phyloP scores from a whole-genome alignment of 2,888 invertebrate genomes.

The Erebia aethiops region DNA sequence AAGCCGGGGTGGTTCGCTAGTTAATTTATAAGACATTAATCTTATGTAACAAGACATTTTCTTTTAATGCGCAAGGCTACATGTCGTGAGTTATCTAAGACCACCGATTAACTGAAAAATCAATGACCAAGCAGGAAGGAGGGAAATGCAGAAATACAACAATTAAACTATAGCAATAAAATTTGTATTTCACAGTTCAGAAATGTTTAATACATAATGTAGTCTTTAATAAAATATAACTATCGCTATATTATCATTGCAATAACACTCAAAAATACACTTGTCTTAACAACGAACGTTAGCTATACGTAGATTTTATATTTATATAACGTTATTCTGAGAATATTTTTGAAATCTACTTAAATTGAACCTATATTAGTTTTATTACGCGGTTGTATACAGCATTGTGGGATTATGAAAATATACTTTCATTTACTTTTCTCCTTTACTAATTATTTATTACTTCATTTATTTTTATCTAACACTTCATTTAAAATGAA shows the following conservation, averaged over 20 bases:
- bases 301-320: conserved; percentile 29
- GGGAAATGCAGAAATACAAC: conserved; percentile 52
- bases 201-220: conserved; percentile 75
- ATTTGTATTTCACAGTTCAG: conserved; percentile 78
- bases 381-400: conserved; percentile 27
- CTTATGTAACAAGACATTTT: no score
- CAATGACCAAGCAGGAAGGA: no score
- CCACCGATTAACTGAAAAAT: no score
- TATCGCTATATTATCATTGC: conserved; percentile 68
- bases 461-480: conserved; percentile 23
- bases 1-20: no score
- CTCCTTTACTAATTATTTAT: neutral
- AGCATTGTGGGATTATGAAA: conserved; percentile 27
- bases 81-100: no score
- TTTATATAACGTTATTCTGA: conserved; percentile 36
- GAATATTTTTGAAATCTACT: conserved; percentile 36
- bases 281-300: conserved; percentile 57
- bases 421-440: conserved; percentile 22
- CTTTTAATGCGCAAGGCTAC: no score
- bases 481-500: conserved; percentile 26
- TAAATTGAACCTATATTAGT: conserved; percentile 27
- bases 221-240: conserved; percentile 80
- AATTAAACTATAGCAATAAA: conserved; percentile 74
- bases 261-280: conserved; percentile 81
- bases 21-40: no score